These are phyloP conservation scores for Beroe forskalii DNA, from an alignment of 37 sponge, comb jelly and placozoan genomes.

Conservation along the genomic window DNA sequence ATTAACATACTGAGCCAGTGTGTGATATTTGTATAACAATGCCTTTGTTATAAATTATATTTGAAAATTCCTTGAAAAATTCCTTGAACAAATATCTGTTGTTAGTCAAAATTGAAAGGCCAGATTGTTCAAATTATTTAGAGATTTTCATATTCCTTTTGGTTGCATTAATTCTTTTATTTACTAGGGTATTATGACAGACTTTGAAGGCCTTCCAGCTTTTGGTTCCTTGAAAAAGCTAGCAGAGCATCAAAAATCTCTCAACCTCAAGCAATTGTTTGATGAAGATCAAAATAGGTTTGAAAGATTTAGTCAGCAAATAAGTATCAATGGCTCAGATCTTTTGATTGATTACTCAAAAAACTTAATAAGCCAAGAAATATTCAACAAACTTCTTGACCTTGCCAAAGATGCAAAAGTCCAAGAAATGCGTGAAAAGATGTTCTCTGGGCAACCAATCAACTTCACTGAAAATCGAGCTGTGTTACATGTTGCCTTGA, in stretches of 20 bases:
- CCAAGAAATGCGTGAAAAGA: constrained; percentile 80
- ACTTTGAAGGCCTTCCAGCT: constrained; percentile 33
- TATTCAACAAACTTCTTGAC: constrained; percentile 82
- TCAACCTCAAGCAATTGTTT: constrained; percentile 82
- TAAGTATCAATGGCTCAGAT: constrained; percentile 36
- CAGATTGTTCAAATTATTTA: too few species aligned
- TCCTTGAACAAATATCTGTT: too few species aligned
- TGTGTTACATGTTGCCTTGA: constrained; percentile 93
- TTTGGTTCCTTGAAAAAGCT: not conserved
- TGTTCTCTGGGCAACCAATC: constrained; percentile 95
- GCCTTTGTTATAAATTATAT: too few species aligned
- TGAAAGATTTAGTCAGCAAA: constrained; percentile 74
- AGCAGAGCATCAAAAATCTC: not conserved
- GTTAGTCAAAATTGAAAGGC: too few species aligned
- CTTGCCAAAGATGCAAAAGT: constrained; percentile 86
- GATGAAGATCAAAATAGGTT: constrained; percentile 81
- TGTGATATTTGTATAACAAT: too few species aligned
- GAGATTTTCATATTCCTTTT: too few species aligned
- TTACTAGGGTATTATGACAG: too few species aligned
- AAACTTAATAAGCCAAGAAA: constrained; percentile 83
- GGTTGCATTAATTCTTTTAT: too few species aligned
- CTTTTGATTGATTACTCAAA: constrained; percentile 93
- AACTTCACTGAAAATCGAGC: constrained; percentile 99
- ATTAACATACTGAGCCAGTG: too few species aligned
- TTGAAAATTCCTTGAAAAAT: too few species aligned